A percentile compares a stretch with the other conserved stretches of the same genome.
These are phyloP conservation scores for Mormyrus iriodes DNA, from an alignment of 2,113 vertebrate genomes.

Conservation along the genomic window DNA sequence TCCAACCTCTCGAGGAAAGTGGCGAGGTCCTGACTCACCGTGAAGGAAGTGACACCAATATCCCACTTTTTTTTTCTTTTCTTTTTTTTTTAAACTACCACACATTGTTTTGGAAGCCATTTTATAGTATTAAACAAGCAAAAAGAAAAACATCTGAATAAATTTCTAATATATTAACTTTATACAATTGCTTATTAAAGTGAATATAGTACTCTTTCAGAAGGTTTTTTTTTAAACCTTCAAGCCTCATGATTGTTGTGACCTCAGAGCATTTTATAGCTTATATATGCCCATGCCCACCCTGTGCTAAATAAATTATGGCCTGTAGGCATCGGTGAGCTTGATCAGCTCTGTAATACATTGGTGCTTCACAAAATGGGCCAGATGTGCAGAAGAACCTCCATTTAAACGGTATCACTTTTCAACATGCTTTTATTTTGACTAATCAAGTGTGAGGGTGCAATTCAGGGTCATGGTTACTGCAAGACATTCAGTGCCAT, in stretches of 20 bases:
- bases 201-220: background rate
- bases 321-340: background rate
- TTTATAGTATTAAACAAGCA: background rate
- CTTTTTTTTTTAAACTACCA: background rate
- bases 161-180: background rate
- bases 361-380: background rate
- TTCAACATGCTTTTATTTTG: slow-evolving; percentile 5
- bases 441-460: background rate
- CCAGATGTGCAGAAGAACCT: background rate
- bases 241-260: background rate
- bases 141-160: background rate
- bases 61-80: background rate
- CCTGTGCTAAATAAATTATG: background rate
- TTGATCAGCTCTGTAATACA: background rate
- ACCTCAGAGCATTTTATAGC: background rate
- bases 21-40: background rate
- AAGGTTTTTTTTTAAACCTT: background rate
- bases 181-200: background rate
- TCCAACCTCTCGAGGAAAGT: background rate
- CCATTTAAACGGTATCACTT: background rate
- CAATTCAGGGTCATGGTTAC: background rate
- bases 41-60: background rate
- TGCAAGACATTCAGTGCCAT: background rate
- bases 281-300: background rate
- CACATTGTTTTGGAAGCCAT: background rate